phyloP scores from a whole-genome alignment of 2,113 vertebrate genomes.

The Oostethus manadensis region DNA sequence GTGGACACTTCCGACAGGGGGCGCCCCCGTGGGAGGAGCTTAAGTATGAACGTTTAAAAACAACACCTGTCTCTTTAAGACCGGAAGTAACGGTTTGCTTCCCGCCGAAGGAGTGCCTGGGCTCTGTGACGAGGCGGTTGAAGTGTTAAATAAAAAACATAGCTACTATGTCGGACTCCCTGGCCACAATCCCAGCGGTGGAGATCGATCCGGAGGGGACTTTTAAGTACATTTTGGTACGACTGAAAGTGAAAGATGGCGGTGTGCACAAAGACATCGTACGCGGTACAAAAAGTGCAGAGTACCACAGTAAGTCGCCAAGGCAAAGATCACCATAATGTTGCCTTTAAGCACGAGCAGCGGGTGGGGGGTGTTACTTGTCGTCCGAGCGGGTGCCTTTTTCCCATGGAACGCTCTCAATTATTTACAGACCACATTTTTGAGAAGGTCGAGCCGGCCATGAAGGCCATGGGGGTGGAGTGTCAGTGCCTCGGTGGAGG shows the following conservation, averaged over 20 bases:
- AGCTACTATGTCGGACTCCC: constrained; percentile 58
- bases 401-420: background rate
- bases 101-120: background rate
- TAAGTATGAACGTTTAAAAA: background rate
- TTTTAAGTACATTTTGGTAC: constrained; percentile 85
- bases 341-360: background rate
- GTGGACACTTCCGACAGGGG: background rate
- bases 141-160: background rate
- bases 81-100: constrained; percentile 18
- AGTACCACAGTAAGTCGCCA: constrained; percentile 84
- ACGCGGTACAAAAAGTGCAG: constrained; percentile 79
- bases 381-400: background rate
- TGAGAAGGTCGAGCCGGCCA: constrained; percentile 79
- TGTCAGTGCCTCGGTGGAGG: constrained; percentile 85
- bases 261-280: constrained; percentile 75
- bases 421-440: constrained; percentile 81
- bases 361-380: too few relatives aligned
- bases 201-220: constrained; percentile 81
- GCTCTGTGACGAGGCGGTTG: accelerated
- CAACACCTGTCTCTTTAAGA: constrained; percentile 46
- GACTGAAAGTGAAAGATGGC: constrained; percentile 71
- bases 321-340: background rate
- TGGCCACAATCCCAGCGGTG: constrained; percentile 68
- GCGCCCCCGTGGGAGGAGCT: constrained; percentile 5
- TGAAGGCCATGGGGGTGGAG: constrained; percentile 79